Percentiles rank a stretch among this genome's conserved stretches.
Conservation (phyloP, 2,113 vertebrate genomes). For the Rattus norvegicus region GRCr8 NC_086034.1:4830001-4830500, state of each 20-base stretch:
- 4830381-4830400: neutral
- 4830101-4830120: neutral
- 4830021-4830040: neutral
- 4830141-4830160: neutral
- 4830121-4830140: neutral
- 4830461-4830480: neutral
- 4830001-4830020: neutral
- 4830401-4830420: neutral
- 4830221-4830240: too few relatives aligned
- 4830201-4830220: neutral
- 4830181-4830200: too few relatives aligned
- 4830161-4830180: neutral
- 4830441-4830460: neutral
- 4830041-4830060: neutral
- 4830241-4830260: neutral
- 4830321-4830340: neutral
- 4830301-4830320: accelerated
- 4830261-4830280: neutral
- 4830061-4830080: neutral
- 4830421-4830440: neutral
- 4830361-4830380: neutral
- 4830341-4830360: neutral
- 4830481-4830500: neutral
- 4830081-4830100: neutral
- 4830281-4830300: too few relatives aligned